A percentile compares a stretch with the other conserved stretches of the same genome.
These are phyloP conservation scores for Danio albolineatus DNA, from an alignment of 2,797 vertebrate species.

Conservation along the genomic window DNA sequence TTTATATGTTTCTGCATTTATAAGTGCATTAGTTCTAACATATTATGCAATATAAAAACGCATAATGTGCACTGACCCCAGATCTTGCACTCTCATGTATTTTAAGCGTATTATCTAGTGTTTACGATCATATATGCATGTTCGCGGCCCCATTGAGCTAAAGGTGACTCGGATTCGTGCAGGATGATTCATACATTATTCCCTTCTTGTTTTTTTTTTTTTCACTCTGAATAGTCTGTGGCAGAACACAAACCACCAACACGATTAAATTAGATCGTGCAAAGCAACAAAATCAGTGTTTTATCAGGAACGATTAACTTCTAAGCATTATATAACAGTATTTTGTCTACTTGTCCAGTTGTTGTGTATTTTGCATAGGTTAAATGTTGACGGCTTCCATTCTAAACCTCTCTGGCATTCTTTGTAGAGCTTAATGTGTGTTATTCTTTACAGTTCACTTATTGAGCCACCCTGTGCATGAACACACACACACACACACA, in stretches of 20 bases:
- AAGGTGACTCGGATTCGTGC: conserved; percentile 52
- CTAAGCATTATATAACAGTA: not conserved
- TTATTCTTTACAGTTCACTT: conserved; percentile 75
- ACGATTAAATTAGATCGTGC: not conserved
- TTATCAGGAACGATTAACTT: not conserved
- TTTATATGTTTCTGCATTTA: not conserved
- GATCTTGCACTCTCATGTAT: not conserved
- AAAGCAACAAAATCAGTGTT: not conserved
- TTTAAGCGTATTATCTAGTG: conserved; percentile 17
- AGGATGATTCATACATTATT: conserved; percentile 54
- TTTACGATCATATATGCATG: conserved; percentile 38
- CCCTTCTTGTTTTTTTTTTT: conserved; percentile 38
- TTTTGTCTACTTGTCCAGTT: not conserved
- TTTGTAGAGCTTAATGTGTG: conserved; percentile 71
- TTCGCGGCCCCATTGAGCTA: conserved; percentile 22
- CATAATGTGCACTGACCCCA: conserved; percentile 6
- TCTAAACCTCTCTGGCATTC: not conserved
- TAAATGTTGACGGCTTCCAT: not conserved
- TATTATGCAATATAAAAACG: not conserved
- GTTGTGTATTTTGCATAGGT: conserved; percentile 5
- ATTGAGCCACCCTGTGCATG: conserved; percentile 79
- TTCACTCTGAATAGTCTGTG: conserved; percentile 34
- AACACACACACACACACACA: conserved; percentile 67
- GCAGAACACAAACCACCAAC: conserved; percentile 13
- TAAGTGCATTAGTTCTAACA: not conserved